phyloP scores from a whole-genome alignment of 2,888 invertebrate species.

The Adelognathus sp. region DNA sequence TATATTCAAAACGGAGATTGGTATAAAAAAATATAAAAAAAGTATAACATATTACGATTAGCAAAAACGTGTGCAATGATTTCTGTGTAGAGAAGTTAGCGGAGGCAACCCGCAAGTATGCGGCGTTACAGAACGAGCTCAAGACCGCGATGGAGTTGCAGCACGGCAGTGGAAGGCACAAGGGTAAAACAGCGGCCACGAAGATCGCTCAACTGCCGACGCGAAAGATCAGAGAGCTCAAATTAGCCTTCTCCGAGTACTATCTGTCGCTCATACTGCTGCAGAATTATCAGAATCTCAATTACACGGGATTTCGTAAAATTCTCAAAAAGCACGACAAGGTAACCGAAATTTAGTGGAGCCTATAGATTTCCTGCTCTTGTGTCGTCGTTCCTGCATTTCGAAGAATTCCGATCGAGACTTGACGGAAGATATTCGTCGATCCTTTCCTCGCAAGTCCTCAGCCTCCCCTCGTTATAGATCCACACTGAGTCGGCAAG shows the following conservation, averaged over 20 bases:
- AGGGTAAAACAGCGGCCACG: conserved; percentile 68
- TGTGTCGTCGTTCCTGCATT: background rate
- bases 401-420: background rate
- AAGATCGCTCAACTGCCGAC: conserved; percentile 84
- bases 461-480: background rate
- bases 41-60: background rate
- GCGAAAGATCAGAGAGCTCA: conserved; percentile 95
- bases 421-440: background rate
- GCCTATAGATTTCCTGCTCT: background rate
- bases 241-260: conserved; percentile 99
- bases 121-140: conserved; percentile 93
- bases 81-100: conserved; percentile 93
- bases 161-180: conserved; percentile 80
- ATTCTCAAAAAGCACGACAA: conserved; percentile 99
- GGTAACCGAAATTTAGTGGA: conserved; percentile 84
- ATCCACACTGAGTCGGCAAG: background rate
- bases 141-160: conserved; percentile 81
- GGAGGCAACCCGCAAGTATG: conserved; percentile 97
- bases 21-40: background rate
- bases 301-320: conserved; percentile 99
- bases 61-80: conserved; percentile 40
- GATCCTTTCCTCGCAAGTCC: conserved; percentile 18
- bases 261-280: conserved; percentile 97
- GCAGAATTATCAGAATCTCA: conserved; percentile 99
- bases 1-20: too few relatives aligned